Conservation (phyloP, 2,113 vertebrate genomes). For the Ovis aries region DNA sequence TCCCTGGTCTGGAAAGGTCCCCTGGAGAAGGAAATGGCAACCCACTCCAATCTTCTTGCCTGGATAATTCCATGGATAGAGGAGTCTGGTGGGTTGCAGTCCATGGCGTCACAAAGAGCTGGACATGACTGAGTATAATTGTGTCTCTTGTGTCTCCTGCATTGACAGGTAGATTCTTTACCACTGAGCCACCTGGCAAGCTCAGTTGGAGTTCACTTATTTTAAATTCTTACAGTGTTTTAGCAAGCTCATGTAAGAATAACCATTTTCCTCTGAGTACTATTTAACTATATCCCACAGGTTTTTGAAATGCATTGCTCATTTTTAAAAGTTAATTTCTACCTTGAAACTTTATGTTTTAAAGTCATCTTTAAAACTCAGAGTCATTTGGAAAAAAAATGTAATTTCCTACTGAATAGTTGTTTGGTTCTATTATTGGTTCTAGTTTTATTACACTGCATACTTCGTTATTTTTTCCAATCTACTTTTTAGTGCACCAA, state of each 20-base stretch:
- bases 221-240: neutral
- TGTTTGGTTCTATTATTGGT: neutral
- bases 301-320: neutral
- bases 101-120: neutral
- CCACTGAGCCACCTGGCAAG: neutral
- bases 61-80: neutral
- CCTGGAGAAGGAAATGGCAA: neutral
- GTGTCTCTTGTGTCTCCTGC: neutral
- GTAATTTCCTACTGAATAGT: neutral
- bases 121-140: neutral
- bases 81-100: neutral
- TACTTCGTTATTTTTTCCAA: neutral
- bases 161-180: neutral
- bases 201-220: neutral
- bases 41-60: neutral
- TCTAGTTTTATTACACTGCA: neutral
- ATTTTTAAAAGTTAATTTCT: neutral
- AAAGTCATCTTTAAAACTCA: slow-evolving; percentile 8
- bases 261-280: neutral
- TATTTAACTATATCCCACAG: neutral
- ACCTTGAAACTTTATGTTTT: neutral
- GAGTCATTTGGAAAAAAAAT: neutral
- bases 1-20: neutral
- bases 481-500: neutral
- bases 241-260: neutral